Evolutionary conservation across 2,113 vertebrate species (phyloP).

Genomic region (Pluvianellus socialis): DNA sequence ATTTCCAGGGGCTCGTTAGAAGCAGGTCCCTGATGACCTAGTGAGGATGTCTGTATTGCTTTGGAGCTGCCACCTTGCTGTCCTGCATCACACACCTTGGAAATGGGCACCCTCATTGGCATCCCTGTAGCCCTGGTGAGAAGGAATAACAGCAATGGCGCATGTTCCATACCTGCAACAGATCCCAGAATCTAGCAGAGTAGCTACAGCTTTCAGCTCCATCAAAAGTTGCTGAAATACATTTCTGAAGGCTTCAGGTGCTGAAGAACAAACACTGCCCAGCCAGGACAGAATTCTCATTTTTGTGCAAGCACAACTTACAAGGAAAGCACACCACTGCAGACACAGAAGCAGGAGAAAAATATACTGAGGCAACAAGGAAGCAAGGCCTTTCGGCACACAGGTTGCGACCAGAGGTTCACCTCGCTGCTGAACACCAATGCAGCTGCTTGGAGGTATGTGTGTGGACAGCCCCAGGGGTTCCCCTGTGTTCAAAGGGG

Average conservation of each 20-base stretch:
- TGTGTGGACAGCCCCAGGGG: not conserved
- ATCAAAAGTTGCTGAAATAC: not conserved
- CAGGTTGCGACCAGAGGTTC: not conserved
- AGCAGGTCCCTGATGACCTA: not conserved
- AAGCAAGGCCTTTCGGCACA: not conserved
- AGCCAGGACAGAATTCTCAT: not conserved
- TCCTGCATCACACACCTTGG: not conserved
- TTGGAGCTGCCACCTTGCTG: not conserved
- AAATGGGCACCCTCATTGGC: slow-evolving; percentile 52
- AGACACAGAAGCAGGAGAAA: not conserved
- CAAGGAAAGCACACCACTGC: not conserved
- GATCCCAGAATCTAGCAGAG: not conserved
- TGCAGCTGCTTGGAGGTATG: not conserved
- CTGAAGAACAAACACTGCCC: not conserved
- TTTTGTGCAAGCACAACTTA: not conserved
- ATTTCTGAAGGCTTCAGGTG: not conserved
- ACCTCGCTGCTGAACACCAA: not conserved
- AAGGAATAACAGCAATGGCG: not conserved
- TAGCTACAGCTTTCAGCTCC: not conserved
- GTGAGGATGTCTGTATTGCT: not conserved
- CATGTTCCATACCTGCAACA: not conserved
- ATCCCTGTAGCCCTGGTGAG: slow-evolving; percentile 16
- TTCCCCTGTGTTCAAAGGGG: not conserved
- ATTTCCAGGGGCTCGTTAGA: not conserved
- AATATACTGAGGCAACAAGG: not conserved